Evolutionary conservation across 1,140 invertebrate genomes (phyloP).

Genomic region (Brachionus calyciflorus): DNA sequence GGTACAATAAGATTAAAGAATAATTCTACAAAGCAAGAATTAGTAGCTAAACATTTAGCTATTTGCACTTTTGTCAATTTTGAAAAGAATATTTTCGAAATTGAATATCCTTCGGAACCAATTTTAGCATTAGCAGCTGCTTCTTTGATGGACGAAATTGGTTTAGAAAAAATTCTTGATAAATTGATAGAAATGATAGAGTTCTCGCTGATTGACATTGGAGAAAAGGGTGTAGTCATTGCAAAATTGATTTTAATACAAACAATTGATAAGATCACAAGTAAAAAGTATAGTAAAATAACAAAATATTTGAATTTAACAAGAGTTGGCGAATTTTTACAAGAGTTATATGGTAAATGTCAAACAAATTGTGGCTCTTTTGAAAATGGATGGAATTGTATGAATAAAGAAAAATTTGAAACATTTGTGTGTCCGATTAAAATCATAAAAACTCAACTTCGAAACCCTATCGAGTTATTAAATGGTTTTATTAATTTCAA

Average conservation of each 20-base stretch:
- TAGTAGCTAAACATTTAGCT: constrained; percentile 16
- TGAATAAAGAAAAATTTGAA: too few species aligned
- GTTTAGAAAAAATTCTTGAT: background rate
- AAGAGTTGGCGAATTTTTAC: too few species aligned
- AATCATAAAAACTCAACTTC: too few species aligned
- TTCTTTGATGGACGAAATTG: background rate
- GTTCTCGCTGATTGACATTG: background rate
- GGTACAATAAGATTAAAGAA: background rate
- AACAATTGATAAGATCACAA: background rate
- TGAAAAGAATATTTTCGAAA: background rate
- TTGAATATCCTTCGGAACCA: background rate
- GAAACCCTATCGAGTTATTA: too few species aligned
- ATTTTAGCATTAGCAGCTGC: background rate
- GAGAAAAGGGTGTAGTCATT: background rate
- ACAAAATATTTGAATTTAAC: too few species aligned
- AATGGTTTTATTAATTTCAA: too few species aligned
- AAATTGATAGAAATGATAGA: background rate
- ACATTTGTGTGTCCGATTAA: too few species aligned
- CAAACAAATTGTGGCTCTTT: too few species aligned
- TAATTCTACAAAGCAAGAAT: background rate
- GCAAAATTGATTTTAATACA: background rate
- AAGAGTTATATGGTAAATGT: too few species aligned
- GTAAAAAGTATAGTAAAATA: too few species aligned
- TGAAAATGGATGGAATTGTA: too few species aligned
- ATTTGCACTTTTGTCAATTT: too few species aligned